Percentiles rank a stretch among this genome's conserved stretches.
phyloP scores from a whole-genome alignment of 1,140 invertebrate genomes.

The Heliconius congener region DNA sequence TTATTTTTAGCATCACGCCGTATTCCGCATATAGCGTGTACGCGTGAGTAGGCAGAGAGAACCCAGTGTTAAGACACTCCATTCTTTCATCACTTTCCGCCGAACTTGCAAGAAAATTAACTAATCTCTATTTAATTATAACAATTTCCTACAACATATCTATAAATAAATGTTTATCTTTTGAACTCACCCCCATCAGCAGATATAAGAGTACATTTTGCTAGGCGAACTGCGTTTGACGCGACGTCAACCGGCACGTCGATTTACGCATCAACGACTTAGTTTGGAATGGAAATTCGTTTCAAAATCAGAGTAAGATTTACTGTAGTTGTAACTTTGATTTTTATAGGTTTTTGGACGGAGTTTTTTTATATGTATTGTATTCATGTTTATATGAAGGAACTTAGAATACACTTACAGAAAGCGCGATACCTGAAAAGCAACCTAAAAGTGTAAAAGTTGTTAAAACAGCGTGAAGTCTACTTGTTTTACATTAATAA shows the following conservation, averaged over 20 bases:
- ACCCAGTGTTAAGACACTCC: too few relatives aligned
- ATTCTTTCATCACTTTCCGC: too few relatives aligned
- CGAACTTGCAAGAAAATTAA: too few relatives aligned
- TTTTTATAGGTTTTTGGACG: neutral
- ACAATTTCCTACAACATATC: neutral
- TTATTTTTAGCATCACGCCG: too few relatives aligned
- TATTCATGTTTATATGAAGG: neutral
- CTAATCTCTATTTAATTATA: neutral
- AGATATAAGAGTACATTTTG: conserved; percentile 1
- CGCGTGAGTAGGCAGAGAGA: too few relatives aligned
- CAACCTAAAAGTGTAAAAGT: too few relatives aligned
- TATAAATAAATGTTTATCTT: neutral
- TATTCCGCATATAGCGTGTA: too few relatives aligned
- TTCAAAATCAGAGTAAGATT: conserved; percentile 10
- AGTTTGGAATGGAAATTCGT: conserved; percentile 7
- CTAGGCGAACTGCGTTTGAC: conserved; percentile 16
- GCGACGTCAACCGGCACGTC: conserved; percentile 1
- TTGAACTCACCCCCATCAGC: neutral
- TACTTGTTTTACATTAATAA: too few relatives aligned
- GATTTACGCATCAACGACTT: conserved; percentile 18
- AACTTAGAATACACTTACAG: too few relatives aligned
- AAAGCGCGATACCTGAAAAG: too few relatives aligned
- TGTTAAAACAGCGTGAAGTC: too few relatives aligned
- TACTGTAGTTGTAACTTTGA: neutral
- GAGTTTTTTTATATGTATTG: neutral